These are phyloP conservation scores for Acromyrmex echinatior DNA, from an alignment of 1,140 invertebrate genomes.

Conservation along the genomic window DNA sequence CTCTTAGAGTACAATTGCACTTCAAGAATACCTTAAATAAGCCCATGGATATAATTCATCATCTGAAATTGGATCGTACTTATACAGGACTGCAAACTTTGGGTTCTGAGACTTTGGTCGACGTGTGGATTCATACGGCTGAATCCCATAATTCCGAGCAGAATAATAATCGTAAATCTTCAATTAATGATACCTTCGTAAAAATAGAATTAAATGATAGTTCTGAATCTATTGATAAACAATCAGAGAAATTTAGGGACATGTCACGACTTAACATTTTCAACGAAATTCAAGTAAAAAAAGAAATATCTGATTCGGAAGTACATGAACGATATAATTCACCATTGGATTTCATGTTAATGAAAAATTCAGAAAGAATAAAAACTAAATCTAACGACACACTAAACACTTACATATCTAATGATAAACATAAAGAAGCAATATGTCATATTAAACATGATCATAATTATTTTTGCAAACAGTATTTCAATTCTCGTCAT, in stretches of 20 bases:
- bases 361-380: not conserved
- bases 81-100: constrained; percentile 95
- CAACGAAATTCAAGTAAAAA: not conserved
- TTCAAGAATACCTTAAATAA: constrained; percentile 92
- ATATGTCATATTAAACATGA: constrained; percentile 57
- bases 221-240: not conserved
- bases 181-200: not conserved
- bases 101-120: constrained; percentile 92
- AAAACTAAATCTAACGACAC: not conserved
- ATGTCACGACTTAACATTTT: not conserved
- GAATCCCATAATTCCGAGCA: constrained; percentile 40
- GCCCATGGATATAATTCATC: constrained; percentile 93
- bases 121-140: constrained; percentile 89
- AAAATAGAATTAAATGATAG: not conserved
- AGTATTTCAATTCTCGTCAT: constrained; percentile 32
- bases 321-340: not conserved
- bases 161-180: not conserved
- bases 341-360: not conserved
- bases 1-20: constrained; percentile 92
- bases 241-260: not conserved
- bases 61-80: constrained; percentile 94
- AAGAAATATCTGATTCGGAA: constrained; percentile 9
- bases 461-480: constrained; percentile 70
- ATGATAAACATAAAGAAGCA: not conserved
- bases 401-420: not conserved